Evolutionary conservation across 2,113 vertebrate species (phyloP), one percentile per base, ranked within the genome.

Genomic region (Engraulis encrasicolus): DNA sequence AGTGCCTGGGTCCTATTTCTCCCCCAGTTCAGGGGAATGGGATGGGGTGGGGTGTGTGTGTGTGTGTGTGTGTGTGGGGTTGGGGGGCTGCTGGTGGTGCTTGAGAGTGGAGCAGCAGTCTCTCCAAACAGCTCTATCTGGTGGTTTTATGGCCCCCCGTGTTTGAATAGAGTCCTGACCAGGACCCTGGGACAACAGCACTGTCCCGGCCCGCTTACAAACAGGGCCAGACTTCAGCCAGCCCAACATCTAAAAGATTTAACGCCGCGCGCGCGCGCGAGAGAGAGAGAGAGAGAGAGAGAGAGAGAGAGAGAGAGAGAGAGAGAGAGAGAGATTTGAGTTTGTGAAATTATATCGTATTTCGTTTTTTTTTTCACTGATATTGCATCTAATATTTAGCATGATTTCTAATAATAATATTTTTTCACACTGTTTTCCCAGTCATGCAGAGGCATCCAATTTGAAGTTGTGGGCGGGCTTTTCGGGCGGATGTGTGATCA

Each of bases 1-100:
- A 79, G 50, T 71, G 0, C 6, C 78, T 88, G 48, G 86, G 89
- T 87, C 54, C n/a, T n/a, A n/a, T n/a, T n/a, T n/a, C n/a, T n/a
- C n/a, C n/a, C n/a, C n/a, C n/a, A n/a, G n/a, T n/a, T n/a, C n/a
- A n/a, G n/a, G n/a, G n/a, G n/a, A n/a, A n/a, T n/a, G 83, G 82
- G 36, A 45, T 74, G 31, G 36, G 58, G 38, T 27, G 45, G 52
- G 79, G 18, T 81, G 49, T 83, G 58, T 23, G 27, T 0, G 1
- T 1, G 66, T 0, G 66, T 23, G 12, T 4, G 19, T 14, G 52
- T 54, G 50, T 52, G 58, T 7, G 27, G 61, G 58, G 58, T n/a
- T 27, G 23, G 20, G 23, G 7, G n/a, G 58, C 23, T 9, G n/a
- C n/a, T n/a, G 58, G 11, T 6, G 58, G n/a, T 20, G 18, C n/a